These are phyloP conservation scores for Drosophila pseudotakahashii DNA, from an alignment of 2,888 invertebrate species.

Conservation along the genomic window DNA sequence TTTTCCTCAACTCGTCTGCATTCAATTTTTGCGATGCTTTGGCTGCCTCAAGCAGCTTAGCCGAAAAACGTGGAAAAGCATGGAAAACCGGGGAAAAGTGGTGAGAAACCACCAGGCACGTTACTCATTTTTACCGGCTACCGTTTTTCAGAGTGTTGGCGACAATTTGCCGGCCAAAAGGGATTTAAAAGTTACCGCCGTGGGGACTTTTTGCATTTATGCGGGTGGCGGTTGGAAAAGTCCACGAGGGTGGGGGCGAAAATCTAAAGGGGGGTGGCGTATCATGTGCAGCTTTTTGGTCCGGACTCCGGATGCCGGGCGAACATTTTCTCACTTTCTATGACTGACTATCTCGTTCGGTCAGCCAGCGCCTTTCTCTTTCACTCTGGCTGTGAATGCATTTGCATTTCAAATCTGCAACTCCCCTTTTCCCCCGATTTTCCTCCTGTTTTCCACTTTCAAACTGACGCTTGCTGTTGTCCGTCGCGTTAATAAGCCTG, in stretches of 20 bases:
- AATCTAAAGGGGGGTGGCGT: not conserved
- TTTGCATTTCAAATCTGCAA: conserved; percentile 74
- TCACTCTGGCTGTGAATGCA: conserved; percentile 46
- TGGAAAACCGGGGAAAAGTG: conserved; percentile 9
- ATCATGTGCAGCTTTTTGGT: conserved; percentile 27
- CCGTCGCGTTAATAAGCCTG: conserved; percentile 43
- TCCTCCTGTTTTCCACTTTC: conserved; percentile 7
- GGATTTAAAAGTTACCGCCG: conserved; percentile 75
- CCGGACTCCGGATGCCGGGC: conserved; percentile 32
- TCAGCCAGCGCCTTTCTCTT: conserved; percentile 15
- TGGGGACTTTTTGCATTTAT: conserved; percentile 73
- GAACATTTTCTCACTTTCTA: conserved; percentile 54
- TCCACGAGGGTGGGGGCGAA: not conserved
- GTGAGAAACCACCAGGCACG: conserved; percentile 27
- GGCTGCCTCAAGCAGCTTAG: conserved; percentile 30
- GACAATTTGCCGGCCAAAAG: conserved; percentile 71
- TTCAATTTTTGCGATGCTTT: conserved; percentile 6
- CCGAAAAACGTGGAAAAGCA: conserved; percentile 15
- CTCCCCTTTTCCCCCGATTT: conserved; percentile 3
- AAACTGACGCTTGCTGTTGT: conserved; percentile 31
- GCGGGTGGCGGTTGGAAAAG: conserved; percentile 26
- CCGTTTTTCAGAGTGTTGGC: conserved; percentile 26
- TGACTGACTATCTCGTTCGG: conserved; percentile 1
- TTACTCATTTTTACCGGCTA: conserved; percentile 26
- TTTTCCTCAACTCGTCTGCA: conserved; percentile 2